Evolutionary conservation across 1,140 invertebrate genomes (phyloP).

Genomic region (Drosophila kohkoa): DNA sequence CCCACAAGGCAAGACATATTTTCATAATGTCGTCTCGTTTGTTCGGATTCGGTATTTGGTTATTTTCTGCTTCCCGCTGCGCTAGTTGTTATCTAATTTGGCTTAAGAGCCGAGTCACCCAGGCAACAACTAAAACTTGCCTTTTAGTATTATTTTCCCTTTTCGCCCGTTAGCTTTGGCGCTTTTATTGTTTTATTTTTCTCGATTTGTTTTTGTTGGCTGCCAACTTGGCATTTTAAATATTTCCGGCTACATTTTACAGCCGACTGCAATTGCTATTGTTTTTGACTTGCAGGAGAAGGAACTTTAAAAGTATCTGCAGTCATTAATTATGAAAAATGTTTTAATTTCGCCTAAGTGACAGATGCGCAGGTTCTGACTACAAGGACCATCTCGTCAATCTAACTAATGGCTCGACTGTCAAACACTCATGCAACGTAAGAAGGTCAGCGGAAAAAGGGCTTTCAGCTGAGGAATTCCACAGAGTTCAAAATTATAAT

Average conservation of each 20-base stretch:
- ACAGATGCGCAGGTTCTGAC: slow-evolving; percentile 21
- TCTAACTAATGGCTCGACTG: slow-evolving; percentile 63
- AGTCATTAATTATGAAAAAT: slow-evolving; percentile 75
- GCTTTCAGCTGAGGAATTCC: slow-evolving; percentile 22
- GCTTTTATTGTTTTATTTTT: slow-evolving; percentile 24
- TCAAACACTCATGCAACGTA: slow-evolving; percentile 25
- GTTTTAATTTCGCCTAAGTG: slow-evolving; percentile 68
- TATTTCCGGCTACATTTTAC: slow-evolving; percentile 72
- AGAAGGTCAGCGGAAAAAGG: slow-evolving; percentile 34
- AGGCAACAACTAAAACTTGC: slow-evolving; percentile 28
- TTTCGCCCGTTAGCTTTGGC: slow-evolving; percentile 12
- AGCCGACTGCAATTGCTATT: slow-evolving; percentile 62
- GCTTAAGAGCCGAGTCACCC: slow-evolving; percentile 53
- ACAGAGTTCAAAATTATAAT: slow-evolving; percentile 56
- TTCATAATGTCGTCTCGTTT: slow-evolving; percentile 24
- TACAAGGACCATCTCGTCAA: slow-evolving; percentile 52
- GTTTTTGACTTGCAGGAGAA: slow-evolving; percentile 49
- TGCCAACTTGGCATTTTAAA: slow-evolving; percentile 58
- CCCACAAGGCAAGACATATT: slow-evolving; percentile 20
- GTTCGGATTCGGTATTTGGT: slow-evolving; percentile 34
- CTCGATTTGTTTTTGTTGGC: slow-evolving; percentile 24
- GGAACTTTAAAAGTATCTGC: slow-evolving; percentile 58
- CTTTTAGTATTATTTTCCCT: slow-evolving; percentile 41
- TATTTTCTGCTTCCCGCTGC: slow-evolving; percentile 40
- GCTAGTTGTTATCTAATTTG: slow-evolving; percentile 73